Percentiles rank a stretch among this genome's conserved stretches.
Evolutionary conservation across 2,797 vertebrate genomes (phyloP).

Genomic region (Myotis findleyi): DNA sequence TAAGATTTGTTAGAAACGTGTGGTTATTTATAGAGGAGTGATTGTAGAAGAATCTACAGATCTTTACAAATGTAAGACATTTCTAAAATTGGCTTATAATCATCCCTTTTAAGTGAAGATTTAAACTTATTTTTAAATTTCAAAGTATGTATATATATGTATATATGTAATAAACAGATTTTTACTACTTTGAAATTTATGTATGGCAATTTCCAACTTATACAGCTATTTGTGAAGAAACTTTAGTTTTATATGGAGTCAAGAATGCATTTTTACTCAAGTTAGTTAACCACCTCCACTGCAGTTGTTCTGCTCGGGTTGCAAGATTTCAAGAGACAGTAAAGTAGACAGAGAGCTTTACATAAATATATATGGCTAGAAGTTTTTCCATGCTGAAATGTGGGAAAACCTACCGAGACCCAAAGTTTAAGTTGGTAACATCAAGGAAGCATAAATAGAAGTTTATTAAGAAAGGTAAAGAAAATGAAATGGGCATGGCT

Average conservation of each 20-base stretch:
- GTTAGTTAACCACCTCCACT: conserved; percentile 29
- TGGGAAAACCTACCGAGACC: conserved; percentile 47
- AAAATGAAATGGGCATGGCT: conserved; percentile 78
- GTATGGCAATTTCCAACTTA: conserved; percentile 61
- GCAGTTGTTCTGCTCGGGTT: conserved; percentile 41
- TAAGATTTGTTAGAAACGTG: conserved; percentile 78
- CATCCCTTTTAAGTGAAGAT: conserved; percentile 26
- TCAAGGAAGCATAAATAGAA: conserved; percentile 71
- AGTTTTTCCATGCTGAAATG: conserved; percentile 68
- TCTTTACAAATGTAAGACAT: conserved; percentile 47
- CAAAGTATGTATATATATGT: not conserved
- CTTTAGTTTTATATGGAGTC: conserved; percentile 71
- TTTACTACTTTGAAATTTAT: conserved; percentile 73
- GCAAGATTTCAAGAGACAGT: conserved; percentile 68
- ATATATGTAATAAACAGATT: conserved; percentile 1
- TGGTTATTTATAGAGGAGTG: conserved; percentile 39
- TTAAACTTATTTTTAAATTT: conserved; percentile 34
- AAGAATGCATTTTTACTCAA: conserved; percentile 56
- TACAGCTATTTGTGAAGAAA: conserved; percentile 69
- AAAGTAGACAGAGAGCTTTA: conserved; percentile 58
- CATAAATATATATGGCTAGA: conserved; percentile 16
- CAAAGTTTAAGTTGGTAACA: conserved; percentile 66
- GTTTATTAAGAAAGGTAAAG: conserved; percentile 79
- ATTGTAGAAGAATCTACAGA: conserved; percentile 57
- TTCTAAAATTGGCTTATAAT: conserved; percentile 52